These are phyloP conservation scores for Tachyglossus aculeatus DNA, from an alignment of 2,797 vertebrate species.

Conservation along the genomic window DNA sequence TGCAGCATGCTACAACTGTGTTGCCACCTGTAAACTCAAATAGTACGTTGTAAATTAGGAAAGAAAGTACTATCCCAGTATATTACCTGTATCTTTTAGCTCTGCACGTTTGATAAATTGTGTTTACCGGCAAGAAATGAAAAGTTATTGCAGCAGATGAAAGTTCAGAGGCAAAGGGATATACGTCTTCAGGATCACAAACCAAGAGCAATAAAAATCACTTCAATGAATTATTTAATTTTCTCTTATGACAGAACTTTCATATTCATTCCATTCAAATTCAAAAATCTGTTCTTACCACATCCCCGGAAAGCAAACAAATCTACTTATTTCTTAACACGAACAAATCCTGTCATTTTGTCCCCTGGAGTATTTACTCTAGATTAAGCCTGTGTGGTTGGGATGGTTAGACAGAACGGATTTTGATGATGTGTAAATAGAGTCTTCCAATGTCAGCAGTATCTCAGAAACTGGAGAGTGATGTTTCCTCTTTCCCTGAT, in stretches of 20 bases:
- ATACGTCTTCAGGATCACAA: background rate
- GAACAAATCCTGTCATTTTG: too few relatives aligned
- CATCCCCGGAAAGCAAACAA: background rate
- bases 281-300: background rate
- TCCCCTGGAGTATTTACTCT: too few relatives aligned
- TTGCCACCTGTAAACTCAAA: background rate
- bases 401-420: too few relatives aligned
- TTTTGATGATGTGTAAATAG: too few relatives aligned
- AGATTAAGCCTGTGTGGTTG: too few relatives aligned
- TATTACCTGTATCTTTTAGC: background rate
- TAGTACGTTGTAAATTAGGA: background rate
- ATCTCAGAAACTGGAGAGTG: too few relatives aligned
- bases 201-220: too few relatives aligned
- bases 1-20: background rate
- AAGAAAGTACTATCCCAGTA: background rate
- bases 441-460: too few relatives aligned
- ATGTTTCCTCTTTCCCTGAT: too few relatives aligned
- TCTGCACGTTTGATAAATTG: conserved; percentile 4
- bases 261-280: background rate
- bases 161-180: background rate
- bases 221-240: background rate
- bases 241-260: background rate
- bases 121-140: background rate
- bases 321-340: too few relatives aligned
- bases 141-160: background rate